A percentile compares a stretch with the other conserved stretches of the same genome.
Evolutionary conservation across 2,888 invertebrate species (phyloP).

Genomic region (Ariolimax columbianus): DNA sequence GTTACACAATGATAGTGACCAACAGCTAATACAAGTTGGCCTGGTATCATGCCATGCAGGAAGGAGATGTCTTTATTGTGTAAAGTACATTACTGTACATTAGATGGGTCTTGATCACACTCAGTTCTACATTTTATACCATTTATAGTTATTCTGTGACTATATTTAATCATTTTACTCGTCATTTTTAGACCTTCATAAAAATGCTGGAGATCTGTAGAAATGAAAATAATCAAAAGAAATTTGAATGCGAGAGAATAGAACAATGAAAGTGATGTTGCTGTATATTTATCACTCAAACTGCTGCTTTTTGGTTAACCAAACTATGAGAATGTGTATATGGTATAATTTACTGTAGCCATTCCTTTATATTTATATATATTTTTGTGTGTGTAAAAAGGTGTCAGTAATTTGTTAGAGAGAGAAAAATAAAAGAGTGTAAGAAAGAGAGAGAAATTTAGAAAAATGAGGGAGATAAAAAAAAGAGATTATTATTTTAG

Average conservation of each 20-base stretch:
- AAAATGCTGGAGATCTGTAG: background rate
- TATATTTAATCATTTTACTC: too few relatives aligned
- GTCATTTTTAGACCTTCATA: too few relatives aligned
- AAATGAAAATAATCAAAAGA: background rate
- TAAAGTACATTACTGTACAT: background rate
- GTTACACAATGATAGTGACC: background rate
- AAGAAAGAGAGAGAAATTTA: too few relatives aligned
- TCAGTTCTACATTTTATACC: background rate
- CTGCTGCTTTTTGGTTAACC: background rate
- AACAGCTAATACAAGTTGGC: background rate
- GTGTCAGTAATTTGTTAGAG: background rate
- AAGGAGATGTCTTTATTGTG: background rate
- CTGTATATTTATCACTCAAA: background rate
- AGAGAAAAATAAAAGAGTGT: too few relatives aligned
- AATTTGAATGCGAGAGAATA: background rate
- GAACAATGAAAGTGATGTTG: background rate
- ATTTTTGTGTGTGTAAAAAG: background rate
- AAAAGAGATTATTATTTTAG: too few relatives aligned
- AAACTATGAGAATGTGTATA: background rate
- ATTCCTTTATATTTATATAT: too few relatives aligned
- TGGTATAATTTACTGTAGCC: background rate
- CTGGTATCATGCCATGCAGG: background rate
- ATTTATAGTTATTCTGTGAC: background rate
- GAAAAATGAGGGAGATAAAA: too few relatives aligned
- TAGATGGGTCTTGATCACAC: background rate